Base-by-base conservation (phyloP, 2,113 vertebrate genomes). In the Alligator sinensis region DNA sequence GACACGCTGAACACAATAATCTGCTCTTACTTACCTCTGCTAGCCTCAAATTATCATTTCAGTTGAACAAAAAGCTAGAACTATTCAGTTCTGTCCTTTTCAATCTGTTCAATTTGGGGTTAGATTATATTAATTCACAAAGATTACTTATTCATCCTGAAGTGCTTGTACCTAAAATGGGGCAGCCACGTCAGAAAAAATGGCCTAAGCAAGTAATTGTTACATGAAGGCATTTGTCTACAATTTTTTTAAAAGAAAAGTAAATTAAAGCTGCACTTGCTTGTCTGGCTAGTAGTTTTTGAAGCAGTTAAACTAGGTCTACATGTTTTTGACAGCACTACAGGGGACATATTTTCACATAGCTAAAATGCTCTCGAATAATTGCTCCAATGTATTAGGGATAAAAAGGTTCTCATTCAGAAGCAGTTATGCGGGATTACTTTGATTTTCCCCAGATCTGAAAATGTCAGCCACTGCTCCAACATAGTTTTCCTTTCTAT, bases 61-160 rank as follows among this genome's bases (percentile, higher is more conserved):
- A 82, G 94, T 91, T 95, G 85, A 90, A 93, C 47, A 91, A 95
- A 95, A 95, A 97, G 86, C 2, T 1, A 14, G 57, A 75, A n/a
- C 34, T 87, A 88, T 94, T 78, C 78, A 76, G 80, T 38, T 86
- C 86, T 94, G 95, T 95, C 94, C 91, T 94, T 96, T 96, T 96
- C 96, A 97, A 92, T 85, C 82, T 88, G 72, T 84, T 86, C 81
- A 89, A 58, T 92, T 93, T 68, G 77, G 81, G 18, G 25, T n/a
- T 83, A 93, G 92, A 92, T 66, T 83, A 84, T 91, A 95, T 95
- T 94, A 96, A 96, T 96, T 95, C 87, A 85, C 87, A 91, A 94
- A 94, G 84, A 95, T 75, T 95, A 96, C 94, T 96, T 77, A 95
- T 92, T 95, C 90, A 95, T 87, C 94, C 80, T 77, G 55, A 89